Evolutionary conservation across 2,113 vertebrate genomes (phyloP), one percentile per base, ranked within the genome.

Genomic region (Procapra przewalskii): DNA sequence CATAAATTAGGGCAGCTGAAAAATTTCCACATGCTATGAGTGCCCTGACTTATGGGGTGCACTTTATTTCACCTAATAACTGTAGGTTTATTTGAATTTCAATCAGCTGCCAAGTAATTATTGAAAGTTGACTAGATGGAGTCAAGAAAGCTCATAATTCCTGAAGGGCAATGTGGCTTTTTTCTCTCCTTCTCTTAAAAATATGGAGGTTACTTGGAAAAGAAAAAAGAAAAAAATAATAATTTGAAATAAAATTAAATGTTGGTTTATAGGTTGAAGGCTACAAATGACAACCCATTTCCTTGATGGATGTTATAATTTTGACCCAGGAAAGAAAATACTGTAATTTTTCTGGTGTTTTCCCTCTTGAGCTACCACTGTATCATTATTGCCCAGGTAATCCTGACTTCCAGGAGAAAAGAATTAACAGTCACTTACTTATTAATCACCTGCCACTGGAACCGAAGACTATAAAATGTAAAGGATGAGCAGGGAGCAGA

Each of bases 11-110:
- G 96, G 97, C 97, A 98, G 90, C 95, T 95, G 97, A 96, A 98
- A 98, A 98, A 97, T 98, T 98, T 98, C 94, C 87, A 96, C 90
- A 98, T 82, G 94, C 98, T 95, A 80, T 45, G 48, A 91, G 91
- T 95, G 71, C 95, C 91, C 98, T 96, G 91, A 98, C 57, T 98
- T 98, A 97, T 31, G 16, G 17, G 93, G n/a, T 64, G 96, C 36
- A 85, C 33, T 98, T 82, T 95, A 94, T 98, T 98, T 97, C 96
- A 90, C 55, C 77, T 33, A 94, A 62, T 88, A 98, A 97, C 77
- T 98, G n/a, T 80, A 98, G 92, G 95, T 97, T 97, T 97, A 97
- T 97, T 98, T 98, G 94, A 98, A 98, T 98, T 98, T 94, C 97
- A 98, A 95, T 97, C 90, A 92, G 90, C 29, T 98, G 93, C 98